These are phyloP conservation scores for Eulemur coronatus DNA, from an alignment of 2,797 vertebrate species.

Conservation along the genomic window DNA sequence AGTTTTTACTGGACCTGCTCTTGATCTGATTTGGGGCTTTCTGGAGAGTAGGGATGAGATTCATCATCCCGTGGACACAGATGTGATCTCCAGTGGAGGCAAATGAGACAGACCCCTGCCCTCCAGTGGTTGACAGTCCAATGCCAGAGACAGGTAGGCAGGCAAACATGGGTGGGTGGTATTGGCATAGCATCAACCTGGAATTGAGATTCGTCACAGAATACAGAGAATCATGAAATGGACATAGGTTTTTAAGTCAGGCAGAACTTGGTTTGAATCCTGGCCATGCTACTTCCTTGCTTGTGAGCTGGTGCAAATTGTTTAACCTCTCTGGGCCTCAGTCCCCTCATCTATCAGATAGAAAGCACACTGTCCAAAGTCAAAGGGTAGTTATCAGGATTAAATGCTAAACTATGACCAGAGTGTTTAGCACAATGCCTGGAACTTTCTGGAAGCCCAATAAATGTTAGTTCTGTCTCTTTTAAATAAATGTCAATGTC, in stretches of 20 bases:
- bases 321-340: neutral
- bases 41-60: neutral
- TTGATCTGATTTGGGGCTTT: conserved; percentile 4
- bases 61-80: neutral
- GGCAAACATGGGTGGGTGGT: neutral
- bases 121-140: neutral
- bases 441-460: neutral
- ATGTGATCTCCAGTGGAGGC: neutral
- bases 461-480: neutral
- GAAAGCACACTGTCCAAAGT: neutral
- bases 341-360: neutral
- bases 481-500: conserved; percentile 7
- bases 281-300: neutral
- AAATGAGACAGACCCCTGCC: neutral
- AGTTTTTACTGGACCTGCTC: neutral
- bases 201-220: neutral
- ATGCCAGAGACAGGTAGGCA: neutral
- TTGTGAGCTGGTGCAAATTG: neutral
- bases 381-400: neutral
- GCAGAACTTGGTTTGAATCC: neutral
- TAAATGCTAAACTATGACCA: neutral
- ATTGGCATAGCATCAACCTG: neutral
- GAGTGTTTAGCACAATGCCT: neutral
- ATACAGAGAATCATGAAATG: neutral
- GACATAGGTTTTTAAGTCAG: neutral